Evolutionary conservation across 2,888 invertebrate species (phyloP), one percentile per base, ranked within the genome.

Genomic region (Gasteruption jaculator): DNA sequence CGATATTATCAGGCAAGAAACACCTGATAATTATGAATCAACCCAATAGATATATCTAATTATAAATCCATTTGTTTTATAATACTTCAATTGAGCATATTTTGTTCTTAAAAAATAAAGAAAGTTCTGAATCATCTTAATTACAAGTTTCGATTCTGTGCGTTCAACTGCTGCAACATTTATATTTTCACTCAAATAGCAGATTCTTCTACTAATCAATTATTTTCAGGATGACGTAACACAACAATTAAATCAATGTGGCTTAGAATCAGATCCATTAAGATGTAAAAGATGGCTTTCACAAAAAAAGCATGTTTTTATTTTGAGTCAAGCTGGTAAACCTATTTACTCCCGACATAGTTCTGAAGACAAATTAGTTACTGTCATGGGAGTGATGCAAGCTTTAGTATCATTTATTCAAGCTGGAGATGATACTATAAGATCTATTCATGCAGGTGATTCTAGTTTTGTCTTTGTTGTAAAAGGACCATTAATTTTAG

Each of bases 311-410:
- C 95, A 96, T 73, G 81, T 97, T 20, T 96, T 97, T 68, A 88
- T 97, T 55, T 71, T 96, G 21, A 95, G 95, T 71, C 86, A 91
- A 59, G 92, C 96, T 8, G 96, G 96, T 2, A 97, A 97, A 73
- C 96, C 96, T 11, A 91, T 97, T 55, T 97, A 95, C 73, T 89
- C 93, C 8, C 81, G 89, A 83, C 86, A 71, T 48, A 61, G 66
- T 57, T 67, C 67, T 0, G 96, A 96, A 74, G 94, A 95, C 64
- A 90, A 91, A 69, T 73, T 96, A 58, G 94, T 91, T 5, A 92
- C 94, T 11, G 73, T 94, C 11, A 95, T 93, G 74, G 95, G 96
- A 11, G 90, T 96, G 1, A 89, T 94, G 75, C 92, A 93, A 71
- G 95, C 94, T 0, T 71, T 96, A 50, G 91, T 92, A 3, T 92